A percentile compares a stretch with the other conserved stretches of the same genome.
These are phyloP conservation scores for Cantharis nigra DNA, from an alignment of 2,888 invertebrate genomes.

Conservation along the genomic window DNA sequence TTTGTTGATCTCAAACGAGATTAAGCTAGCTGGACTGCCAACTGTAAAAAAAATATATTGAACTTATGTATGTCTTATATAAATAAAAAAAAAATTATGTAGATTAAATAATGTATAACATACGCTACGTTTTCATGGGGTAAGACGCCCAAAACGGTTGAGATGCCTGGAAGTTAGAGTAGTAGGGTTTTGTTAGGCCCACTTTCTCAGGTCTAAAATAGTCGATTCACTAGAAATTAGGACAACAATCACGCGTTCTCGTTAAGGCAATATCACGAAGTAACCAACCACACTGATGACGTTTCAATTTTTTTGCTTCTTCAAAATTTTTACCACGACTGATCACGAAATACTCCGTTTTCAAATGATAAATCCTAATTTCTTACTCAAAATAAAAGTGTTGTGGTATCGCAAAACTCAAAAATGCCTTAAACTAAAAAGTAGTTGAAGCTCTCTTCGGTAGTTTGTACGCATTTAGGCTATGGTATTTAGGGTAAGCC, in stretches of 20 bases:
- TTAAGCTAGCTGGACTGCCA: slow-evolving; percentile 59
- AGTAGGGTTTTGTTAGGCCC: slow-evolving; percentile 52
- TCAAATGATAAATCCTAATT: background rate
- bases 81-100: slow-evolving; percentile 48
- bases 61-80: slow-evolving; percentile 54
- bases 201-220: slow-evolving; percentile 52
- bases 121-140: slow-evolving; percentile 45
- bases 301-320: background rate
- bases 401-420: slow-evolving; percentile 11
- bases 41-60: slow-evolving; percentile 55
- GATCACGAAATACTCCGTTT: background rate
- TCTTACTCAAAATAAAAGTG: background rate
- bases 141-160: slow-evolving; percentile 25
- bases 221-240: slow-evolving; percentile 28
- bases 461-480: slow-evolving; percentile 28
- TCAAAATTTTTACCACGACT: background rate
- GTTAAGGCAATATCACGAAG: slow-evolving; percentile 23
- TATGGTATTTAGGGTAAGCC: slow-evolving; percentile 32
- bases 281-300: background rate
- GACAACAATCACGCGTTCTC: slow-evolving; percentile 26
- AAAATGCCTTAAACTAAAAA: slow-evolving; percentile 19
- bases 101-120: slow-evolving; percentile 49
- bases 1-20: slow-evolving; percentile 52
- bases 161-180: slow-evolving; percentile 31
- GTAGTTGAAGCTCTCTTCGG: slow-evolving; percentile 18